Evolutionary conservation across 2,888 invertebrate species (phyloP), one percentile per base, ranked within the genome.

Genomic region (Tachystola acroxantha): DNA sequence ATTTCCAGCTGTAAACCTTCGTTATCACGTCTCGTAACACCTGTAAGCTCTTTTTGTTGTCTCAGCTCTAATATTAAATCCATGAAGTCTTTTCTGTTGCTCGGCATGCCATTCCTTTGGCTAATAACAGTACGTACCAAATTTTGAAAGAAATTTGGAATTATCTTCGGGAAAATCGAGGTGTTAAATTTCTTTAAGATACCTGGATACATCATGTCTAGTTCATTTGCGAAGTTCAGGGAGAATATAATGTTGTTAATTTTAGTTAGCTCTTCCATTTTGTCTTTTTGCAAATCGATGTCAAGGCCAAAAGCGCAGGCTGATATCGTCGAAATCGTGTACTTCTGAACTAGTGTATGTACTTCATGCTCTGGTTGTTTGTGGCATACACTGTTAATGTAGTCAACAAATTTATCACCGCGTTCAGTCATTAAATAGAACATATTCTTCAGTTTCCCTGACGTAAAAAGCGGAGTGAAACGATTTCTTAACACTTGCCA

Each of bases 401-500:
- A n/a, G n/a, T n/a, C n/a, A n/a, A n/a, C n/a, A n/a, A n/a, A n/a
- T n/a, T n/a, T n/a, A n/a, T n/a, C n/a, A 10, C 52, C 61, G 2
- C 59, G 52, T 16, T 69, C 64, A 11, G 42, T 41, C 10, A 78
- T 43, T 11, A 76, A 36, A 41, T 64, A 46, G 11, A 69, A 50
- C 76, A 78, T 76, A 20, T 65, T 69, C 39, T 63, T 76, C n/a
- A 76, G 43, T 49, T 78, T 77, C 2, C 68, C 65, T 0, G 75
- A 57, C 3, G 73, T 71, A 34, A 77, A 78, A 9, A 73, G 45
- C 0, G 76, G 72, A 1, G 66, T 64, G 10, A 79, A 63, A 2
- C 53, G 51, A 25, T 50, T 58, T 34, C 74, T 58, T 7, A 74
- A 44, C 0, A 59, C 43, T n/a, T 50, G 45, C 78, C 78, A 79